Base-by-base conservation (phyloP, 2,888 invertebrate genomes). In the Leptinotarsa rubiginosa region DNA sequence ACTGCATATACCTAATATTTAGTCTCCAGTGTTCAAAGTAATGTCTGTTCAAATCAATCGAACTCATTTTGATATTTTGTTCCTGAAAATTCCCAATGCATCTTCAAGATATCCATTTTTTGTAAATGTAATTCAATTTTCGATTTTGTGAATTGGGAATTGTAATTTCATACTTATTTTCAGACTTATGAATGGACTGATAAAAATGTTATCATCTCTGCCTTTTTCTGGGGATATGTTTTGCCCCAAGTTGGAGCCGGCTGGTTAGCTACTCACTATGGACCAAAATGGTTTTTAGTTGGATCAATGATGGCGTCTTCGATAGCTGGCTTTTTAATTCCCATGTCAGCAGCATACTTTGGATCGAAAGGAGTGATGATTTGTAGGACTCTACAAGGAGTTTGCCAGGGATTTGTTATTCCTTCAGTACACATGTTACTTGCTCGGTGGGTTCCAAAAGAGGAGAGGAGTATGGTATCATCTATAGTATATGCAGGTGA, bases 161-260 rank as follows among this genome's bases (percentile, higher is more conserved):
- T 10, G 10, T 10, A 41, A 41, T 41, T 41, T 41, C n/a, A 13
- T 4, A 56, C 12, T 12, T 16, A 67, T 15, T 56, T 56, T 56
- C 25, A 56, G 25, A 56, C 56, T 13, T 75, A 75, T 52, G 49
- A 89, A 1, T 93, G 93, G 93, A 83, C 22, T 22, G 85, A 89
- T 71, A 82, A 87, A 5, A 89, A 90, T 10, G 82, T 91, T 72
- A 89, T 94, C 47, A 87, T 94, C 4, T 93, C 93, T 15, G 93
- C 94, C 0, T 95, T 94, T 86, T 94, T 94, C 86, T 93, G 94
- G 93, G 95, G 95, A 2, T 95, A 95, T 84, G 89, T 93, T 2
- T 78, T 93, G 2, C 92, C 93, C 18, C 95, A 95, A 86, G 86
- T 94, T 0, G 93, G 93, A 0, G 91, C 92, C 0, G 93, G 94